These are phyloP conservation scores for Salvelinus alpinus DNA, from an alignment of 2,113 vertebrate species.

Conservation along the genomic window DNA sequence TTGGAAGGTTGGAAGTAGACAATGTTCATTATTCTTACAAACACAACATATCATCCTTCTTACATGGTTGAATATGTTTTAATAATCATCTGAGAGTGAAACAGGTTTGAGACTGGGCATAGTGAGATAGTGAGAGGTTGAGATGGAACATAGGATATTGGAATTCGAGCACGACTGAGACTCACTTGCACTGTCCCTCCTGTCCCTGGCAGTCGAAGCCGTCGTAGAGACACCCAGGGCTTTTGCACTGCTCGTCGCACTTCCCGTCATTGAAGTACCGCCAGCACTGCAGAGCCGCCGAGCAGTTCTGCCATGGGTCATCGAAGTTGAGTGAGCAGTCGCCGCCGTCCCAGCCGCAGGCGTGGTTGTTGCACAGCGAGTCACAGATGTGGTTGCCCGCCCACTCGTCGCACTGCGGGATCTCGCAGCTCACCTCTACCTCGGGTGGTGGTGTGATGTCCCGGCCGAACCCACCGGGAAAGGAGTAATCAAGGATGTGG, in stretches of 20 bases:
- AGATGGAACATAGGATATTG: neutral
- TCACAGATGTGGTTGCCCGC: constrained; percentile 89
- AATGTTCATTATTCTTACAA: no score
- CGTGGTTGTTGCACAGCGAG: constrained; percentile 88
- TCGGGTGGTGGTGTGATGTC: constrained; percentile 85
- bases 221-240: constrained; percentile 91
- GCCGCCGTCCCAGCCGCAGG: constrained; percentile 93
- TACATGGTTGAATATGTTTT: no score
- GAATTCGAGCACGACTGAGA: constrained; percentile 23
- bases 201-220: constrained; percentile 94
- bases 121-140: neutral
- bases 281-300: constrained; percentile 93
- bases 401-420: constrained; percentile 79
- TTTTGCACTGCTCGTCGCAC: constrained; percentile 92
- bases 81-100: no score
- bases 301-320: constrained; percentile 97
- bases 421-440: constrained; percentile 84
- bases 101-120: neutral
- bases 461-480: constrained; percentile 83
- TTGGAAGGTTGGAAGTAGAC: no score
- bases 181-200: constrained; percentile 96
- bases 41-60: no score
- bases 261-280: constrained; percentile 91
- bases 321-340: constrained; percentile 98
- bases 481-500: constrained; percentile 92